Base-by-base conservation (phyloP, 1,140 invertebrate genomes). In the Adoxophyes honmai region DNA sequence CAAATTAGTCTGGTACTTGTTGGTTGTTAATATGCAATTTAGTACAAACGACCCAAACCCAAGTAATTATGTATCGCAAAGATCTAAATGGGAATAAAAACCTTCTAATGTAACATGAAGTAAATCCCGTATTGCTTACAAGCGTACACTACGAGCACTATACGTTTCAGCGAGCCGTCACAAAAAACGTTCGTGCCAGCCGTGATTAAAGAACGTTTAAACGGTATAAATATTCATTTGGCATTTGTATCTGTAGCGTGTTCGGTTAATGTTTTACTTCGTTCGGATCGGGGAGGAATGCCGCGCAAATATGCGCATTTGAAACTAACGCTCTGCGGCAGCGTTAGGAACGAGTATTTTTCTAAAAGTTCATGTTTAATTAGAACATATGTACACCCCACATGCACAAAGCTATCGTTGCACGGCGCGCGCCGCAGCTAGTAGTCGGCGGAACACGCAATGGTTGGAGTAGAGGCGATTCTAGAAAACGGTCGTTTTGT, bases 401-500 rank as follows among this genome's bases (percentile, higher is more conserved):
- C n/a, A n/a, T n/a, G n/a, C n/a, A n/a, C n/a, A n/a, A 51, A 57
- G 21, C 0, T 10, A 42, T 15, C 37, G 38, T 33, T 18, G 39
- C 28, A 33, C 11, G 14, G 5, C 44, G 35, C 21, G 13, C 14
- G 36, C 35, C 15, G 18, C 36, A 38, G 39, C 48, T 33, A 16
- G 55, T 16, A 61, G 51, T 56, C 69, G 66, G 68, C 79, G 68
- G 65, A 75, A 76, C 85, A 88, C 81, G 86, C 85, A 78, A 85
- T 85, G 75, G 72, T 83, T 83, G 21, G 21, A 80, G 85, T 85
- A 73, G 73, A 81, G 76, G 83, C 83, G 83, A 86, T 88, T 88
- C 86, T 76, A 86, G 86, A 88, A 88, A 86, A 88, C 86, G 86
- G 81, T 78, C 85, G 81, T 86, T 88, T 88, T 88, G 74, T 80